Evolutionary conservation across 2,113 vertebrate genomes (phyloP).

Genomic region (Ivindomyrus marchei): DNA sequence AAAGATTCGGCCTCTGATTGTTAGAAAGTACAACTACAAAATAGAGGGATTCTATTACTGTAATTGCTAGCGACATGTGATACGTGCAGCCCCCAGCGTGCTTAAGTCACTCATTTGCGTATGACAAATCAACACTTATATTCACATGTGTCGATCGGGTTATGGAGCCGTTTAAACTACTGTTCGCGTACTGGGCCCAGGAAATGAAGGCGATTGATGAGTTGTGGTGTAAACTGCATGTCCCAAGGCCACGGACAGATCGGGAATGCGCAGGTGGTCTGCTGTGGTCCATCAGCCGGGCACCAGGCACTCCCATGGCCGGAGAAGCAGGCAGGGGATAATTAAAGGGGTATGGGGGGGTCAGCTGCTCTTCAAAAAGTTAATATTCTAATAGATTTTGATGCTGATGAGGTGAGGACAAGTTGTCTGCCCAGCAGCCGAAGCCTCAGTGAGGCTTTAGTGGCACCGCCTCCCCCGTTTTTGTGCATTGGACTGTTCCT

Average conservation of each 20-base stretch:
- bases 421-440: background rate
- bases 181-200: background rate
- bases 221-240: background rate
- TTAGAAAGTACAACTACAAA: background rate
- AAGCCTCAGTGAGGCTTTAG: background rate
- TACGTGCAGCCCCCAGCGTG: background rate
- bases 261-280: background rate
- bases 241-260: background rate
- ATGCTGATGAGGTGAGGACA: background rate
- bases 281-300: background rate
- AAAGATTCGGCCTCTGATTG: background rate
- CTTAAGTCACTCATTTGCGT: background rate
- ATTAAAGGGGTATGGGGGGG: background rate
- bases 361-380: background rate
- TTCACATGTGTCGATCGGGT: background rate
- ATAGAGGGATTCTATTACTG: background rate
- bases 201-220: background rate
- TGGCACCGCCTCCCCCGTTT: background rate
- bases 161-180: background rate
- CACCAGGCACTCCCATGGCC: background rate
- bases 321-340: background rate
- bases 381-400: constrained; percentile 13
- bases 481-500: background rate
- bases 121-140: background rate
- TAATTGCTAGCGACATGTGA: background rate